These are phyloP conservation scores for Aplochiton taeniatus DNA, from an alignment of 2,797 vertebrate species.

Conservation along the genomic window DNA sequence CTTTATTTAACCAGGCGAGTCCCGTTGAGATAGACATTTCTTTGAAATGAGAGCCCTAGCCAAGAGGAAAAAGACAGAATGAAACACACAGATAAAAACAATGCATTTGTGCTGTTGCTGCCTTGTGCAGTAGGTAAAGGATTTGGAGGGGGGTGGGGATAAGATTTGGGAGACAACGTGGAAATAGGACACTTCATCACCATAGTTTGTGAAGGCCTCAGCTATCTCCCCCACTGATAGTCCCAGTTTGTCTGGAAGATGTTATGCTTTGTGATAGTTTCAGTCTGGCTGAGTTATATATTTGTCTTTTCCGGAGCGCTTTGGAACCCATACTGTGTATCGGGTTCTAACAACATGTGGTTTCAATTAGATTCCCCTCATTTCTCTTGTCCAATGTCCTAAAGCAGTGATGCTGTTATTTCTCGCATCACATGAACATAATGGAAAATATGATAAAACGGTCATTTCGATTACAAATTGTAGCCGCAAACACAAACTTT, in stretches of 20 bases:
- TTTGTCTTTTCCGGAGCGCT: conserved; percentile 45
- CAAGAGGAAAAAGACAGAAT: too few relatives aligned
- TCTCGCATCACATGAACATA: conserved; percentile 61
- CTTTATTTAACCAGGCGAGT: too few relatives aligned
- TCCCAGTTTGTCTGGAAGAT: conserved; percentile 65
- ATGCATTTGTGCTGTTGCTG: conserved; percentile 43
- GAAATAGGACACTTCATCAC: conserved; percentile 70
- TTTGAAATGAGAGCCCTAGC: too few relatives aligned
- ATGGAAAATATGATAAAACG: conserved; percentile 1
- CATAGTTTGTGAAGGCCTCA: conserved; percentile 53
- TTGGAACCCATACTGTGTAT: conserved; percentile 52
- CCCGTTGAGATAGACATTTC: too few relatives aligned
- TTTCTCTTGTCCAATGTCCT: conserved; percentile 60
- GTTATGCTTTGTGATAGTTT: conserved; percentile 59
- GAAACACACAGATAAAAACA: conserved; percentile 53
- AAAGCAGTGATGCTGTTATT: conserved; percentile 57
- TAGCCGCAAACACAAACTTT: too few relatives aligned
- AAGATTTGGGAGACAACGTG: conserved; percentile 61
- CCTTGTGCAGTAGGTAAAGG: conserved; percentile 48
- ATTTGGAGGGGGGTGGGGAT: conserved; percentile 45
- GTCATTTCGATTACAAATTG: too few relatives aligned
- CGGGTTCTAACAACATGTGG: conserved; percentile 65
- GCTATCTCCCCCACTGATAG: conserved; percentile 58
- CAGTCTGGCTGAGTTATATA: conserved; percentile 52
- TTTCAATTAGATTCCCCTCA: conserved; percentile 64